phyloP scores from a whole-genome alignment of 2,797 vertebrate species.

The Ataeniobius toweri region DNA sequence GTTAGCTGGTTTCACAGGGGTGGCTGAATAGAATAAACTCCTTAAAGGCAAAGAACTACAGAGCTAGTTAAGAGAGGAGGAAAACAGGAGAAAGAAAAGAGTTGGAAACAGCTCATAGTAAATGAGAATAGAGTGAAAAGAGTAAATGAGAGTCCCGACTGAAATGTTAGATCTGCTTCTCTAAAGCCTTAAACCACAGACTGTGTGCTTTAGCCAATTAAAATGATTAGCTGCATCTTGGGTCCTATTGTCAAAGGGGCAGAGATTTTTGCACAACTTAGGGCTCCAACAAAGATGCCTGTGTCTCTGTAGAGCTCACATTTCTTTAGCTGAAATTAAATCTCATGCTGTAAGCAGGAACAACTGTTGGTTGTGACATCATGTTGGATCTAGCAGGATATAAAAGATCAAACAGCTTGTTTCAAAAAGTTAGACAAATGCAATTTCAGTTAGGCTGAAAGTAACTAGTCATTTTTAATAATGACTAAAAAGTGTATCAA shows the following conservation, averaged over 20 bases:
- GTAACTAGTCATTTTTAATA: background rate
- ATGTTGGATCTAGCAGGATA: constrained; percentile 3
- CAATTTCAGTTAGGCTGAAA: background rate
- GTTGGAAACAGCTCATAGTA: constrained; percentile 31
- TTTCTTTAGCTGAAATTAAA: constrained; percentile 43
- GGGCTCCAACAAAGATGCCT: constrained; percentile 29
- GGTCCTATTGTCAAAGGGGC: constrained; percentile 45
- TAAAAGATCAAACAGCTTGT: background rate
- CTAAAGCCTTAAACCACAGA: constrained; percentile 44
- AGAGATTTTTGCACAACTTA: constrained; percentile 44
- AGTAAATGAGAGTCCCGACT: constrained; percentile 53
- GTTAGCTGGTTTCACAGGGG: constrained; percentile 74
- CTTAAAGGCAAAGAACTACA: constrained; percentile 68
- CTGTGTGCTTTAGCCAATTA: constrained; percentile 67
- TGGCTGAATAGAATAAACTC: constrained; percentile 69
- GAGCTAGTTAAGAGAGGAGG: constrained; percentile 64
- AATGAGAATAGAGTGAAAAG: constrained; percentile 51
- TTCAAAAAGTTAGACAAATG: background rate
- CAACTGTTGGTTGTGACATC: constrained; percentile 15
- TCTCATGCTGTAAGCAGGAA: constrained; percentile 37
- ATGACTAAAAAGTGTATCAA: background rate
- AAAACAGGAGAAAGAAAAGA: constrained; percentile 38
- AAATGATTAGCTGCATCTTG: constrained; percentile 56
- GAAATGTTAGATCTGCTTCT: constrained; percentile 61
- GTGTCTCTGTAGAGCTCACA: constrained; percentile 28